Base-by-base conservation (phyloP, 2,113 vertebrate genomes). In the Rhinoderma darwinii region DNA sequence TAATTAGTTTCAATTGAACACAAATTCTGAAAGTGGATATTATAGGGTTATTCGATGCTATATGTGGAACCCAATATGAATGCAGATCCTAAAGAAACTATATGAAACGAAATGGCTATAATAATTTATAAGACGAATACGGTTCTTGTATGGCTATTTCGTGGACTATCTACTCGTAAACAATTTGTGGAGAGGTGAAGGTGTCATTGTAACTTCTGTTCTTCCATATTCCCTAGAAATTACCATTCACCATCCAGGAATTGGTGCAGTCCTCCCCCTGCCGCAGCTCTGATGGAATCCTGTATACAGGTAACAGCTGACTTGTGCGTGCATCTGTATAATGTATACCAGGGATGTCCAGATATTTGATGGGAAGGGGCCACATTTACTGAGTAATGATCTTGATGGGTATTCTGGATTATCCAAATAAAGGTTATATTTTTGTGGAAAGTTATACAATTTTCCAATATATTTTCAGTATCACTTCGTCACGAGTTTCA, bases 211-310 rank as follows among this genome's bases (percentile, higher is more conserved):
- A 47, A 75, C 41, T n/a, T 44, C 1, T 75, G 1, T 80, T 12
- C 22, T 66, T 82, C 41, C 41, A 12, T 70, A 39, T 89, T 84
- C 61, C 93, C 66, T 92, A 99, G 98, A 99, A 98, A 93, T 92
- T 99, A n/a, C 98, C 98, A 0, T 99, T 99, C 91, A 99, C 97
- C 90, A 98, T 99, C 91, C 98, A 97, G 0, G 97, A 99, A 89
- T 94, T 99, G 93, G 98, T 99, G 5, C 98, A 97, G 30, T 96
- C 97, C 3, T 98, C 98, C 22, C 98, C 98, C 0, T 99, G 98
- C 90, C 96, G 97, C 88, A 97, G 98, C 84, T 99, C 98, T 0
- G 98, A 99, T 2, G 98, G 98, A 0, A 91, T 99, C 37, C 95
- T 99, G 63, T 99, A 99, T 87, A 99, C 97, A 0, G 98, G 98